Evolutionary conservation across 2,888 invertebrate species (phyloP), one percentile per base, ranked within the genome.

Genomic region (Coenonympha arcania): DNA sequence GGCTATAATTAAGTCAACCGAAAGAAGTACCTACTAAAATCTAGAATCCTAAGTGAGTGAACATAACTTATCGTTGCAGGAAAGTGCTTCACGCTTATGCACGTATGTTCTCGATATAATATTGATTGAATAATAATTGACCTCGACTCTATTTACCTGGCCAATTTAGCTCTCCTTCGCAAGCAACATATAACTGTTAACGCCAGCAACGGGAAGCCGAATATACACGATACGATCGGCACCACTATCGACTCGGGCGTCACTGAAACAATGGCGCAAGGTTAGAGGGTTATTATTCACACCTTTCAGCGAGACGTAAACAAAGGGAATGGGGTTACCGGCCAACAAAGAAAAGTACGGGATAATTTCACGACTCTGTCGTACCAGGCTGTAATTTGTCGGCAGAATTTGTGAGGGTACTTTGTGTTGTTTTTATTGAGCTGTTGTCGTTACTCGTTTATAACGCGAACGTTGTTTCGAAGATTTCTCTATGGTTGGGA

Each of bases 211-310:
- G 95, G 95, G 70, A 96, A 95, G 51, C 95, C 95, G 68, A 95
- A 90, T 71, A 95, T 95, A 77, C 95, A 95, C 48, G 95, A 95
- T 43, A 95, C 92, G 62, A 95, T 95, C 34, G 95, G 95, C 60
- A 95, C 91, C 46, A 95, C 94, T 61, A 95, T 93, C 47, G 93
- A 94, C 79, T 95, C 95, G 44, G 95, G 94, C 41, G 94, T 91
- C 59, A 95, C 95, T 95, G 90, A 19, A 81, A 82, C 73, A 79
- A 78, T 56, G 43, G 20, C 33, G 37, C 36, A 46, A 15, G 22
- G 22, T 42, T 45, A 42, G 19, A 19, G 26, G 37, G 30, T 33
- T 45, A 51, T 36, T 51, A 49, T 47, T 47, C 18, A 41, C 39
- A 50, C 40, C 47, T 46, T 41, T 20, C 37, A 39, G 20, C 22